Percentiles rank a stretch among this genome's conserved stretches.
phyloP scores from a whole-genome alignment of 2,797 vertebrate species.

The Cyclura pinguis region DNA sequence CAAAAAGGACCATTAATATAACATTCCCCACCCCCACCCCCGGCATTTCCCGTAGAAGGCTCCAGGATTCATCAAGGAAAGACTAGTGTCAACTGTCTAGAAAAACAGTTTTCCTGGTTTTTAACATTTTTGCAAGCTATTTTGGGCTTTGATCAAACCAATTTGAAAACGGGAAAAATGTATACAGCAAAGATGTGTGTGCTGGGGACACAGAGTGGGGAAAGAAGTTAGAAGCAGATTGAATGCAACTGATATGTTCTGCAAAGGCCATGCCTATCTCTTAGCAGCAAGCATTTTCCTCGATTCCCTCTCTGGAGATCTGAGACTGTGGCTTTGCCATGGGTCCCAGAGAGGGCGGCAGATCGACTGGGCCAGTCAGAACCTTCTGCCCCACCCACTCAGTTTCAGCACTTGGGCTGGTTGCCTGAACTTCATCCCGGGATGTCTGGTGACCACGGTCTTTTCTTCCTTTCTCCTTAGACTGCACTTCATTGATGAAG shows the following conservation, averaged over 20 bases:
- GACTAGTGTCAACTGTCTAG: conserved; percentile 41
- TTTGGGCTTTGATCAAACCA: conserved; percentile 48
- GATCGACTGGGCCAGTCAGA: neutral
- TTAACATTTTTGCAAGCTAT: conserved; percentile 21
- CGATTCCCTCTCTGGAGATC: neutral
- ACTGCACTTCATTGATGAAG: accelerated
- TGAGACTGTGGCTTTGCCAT: neutral
- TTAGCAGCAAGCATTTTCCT: conserved; percentile 4
- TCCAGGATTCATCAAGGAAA: conserved; percentile 36
- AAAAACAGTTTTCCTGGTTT: conserved; percentile 41
- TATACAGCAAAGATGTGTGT: conserved; percentile 10
- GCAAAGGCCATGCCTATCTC: conserved; percentile 38
- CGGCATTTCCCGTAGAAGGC: conserved; percentile 43
- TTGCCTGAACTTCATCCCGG: neutral
- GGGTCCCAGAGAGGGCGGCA: neutral
- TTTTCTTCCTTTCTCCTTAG: neutral
- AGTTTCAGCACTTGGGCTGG: neutral
- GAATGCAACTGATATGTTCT: conserved; percentile 67
- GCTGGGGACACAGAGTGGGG: neutral
- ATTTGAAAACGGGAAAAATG: conserved; percentile 44
- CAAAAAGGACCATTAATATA: conserved; percentile 18
- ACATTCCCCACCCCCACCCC: neutral
- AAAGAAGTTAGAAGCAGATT: neutral
- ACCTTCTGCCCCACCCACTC: neutral
- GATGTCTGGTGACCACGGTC: neutral